Evolutionary conservation across 1,140 invertebrate species (phyloP), one percentile per base, ranked within the genome.

Genomic region (Oryctes rhinoceros): DNA sequence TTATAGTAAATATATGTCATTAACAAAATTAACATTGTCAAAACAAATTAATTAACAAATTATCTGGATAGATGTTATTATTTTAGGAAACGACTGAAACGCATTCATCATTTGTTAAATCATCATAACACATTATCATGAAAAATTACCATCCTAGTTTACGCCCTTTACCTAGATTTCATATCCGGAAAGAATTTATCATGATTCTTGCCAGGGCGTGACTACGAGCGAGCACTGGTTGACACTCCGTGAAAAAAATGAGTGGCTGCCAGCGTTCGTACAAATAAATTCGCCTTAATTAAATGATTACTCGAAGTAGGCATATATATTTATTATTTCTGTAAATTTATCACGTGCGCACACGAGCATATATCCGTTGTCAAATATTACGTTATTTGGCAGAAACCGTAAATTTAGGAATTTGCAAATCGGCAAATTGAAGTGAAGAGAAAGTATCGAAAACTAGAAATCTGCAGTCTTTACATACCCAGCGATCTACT

Each of bases 181-280:
- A 3, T 24, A 67, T 67, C 65, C 65, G 65, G 18, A 20, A 67
- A 35, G 65, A 18, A 24, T 18, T 30, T 24, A 24, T 67, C 65
- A 67, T 18, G 18, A 35, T 18, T 67, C 20, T 67, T 67, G 18
- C 20, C 18, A 24, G 30, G 65, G 65, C 65, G 65, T 67, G 65
- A 67, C 65, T 11, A 24, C 24, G n/a, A n/a, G 62, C 20, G 1
- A 65, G 20, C 65, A 24, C 65, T 24, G 65, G n/a, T 35, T 67
- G 65, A 30, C 65, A 67, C 65, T 62, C 53, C 15, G 53, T 62
- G 20, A 5, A 62, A 67, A 67, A 24, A 67, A 67, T 67, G 35
- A 24, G 7, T 20, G 18, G 20, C 13, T 35, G 24, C 18, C 20
- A 1, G 65, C 20, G 15, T n/a, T 4, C 53, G 18, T 18, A 67